These are phyloP conservation scores for Drosophila hamatofila DNA, from an alignment of 2,888 invertebrate species.

Conservation along the genomic window DNA sequence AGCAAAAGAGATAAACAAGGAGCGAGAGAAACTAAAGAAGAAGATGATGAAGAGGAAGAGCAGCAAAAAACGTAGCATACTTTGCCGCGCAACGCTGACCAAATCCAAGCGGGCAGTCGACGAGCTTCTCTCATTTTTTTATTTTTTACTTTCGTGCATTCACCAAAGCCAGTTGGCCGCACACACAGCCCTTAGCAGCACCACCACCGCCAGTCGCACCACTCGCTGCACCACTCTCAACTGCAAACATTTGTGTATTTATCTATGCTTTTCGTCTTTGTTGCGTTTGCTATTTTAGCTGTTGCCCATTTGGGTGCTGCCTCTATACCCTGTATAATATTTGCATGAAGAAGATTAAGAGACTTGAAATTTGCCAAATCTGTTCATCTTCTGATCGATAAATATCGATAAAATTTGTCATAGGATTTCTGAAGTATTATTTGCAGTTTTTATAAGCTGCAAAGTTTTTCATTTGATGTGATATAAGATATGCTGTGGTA, in stretches of 20 bases:
- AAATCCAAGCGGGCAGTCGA: constrained; percentile 31
- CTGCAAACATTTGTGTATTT: constrained; percentile 26
- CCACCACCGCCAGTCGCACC: neutral
- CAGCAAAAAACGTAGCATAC: constrained; percentile 43
- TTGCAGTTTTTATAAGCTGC: too few species aligned
- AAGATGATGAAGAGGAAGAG: neutral
- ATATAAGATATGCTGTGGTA: too few species aligned
- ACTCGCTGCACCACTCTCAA: neutral
- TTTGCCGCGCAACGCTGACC: constrained; percentile 52
- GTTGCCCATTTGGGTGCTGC: constrained; percentile 13
- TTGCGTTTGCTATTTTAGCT: constrained; percentile 19
- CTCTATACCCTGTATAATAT: neutral
- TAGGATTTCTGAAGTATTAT: too few species aligned
- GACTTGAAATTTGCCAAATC: too few species aligned
- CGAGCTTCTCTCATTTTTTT: neutral
- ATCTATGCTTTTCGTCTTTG: constrained; percentile 37
- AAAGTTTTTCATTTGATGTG: too few species aligned
- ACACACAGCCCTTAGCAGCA: constrained; percentile 5
- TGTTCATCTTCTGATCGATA: too few species aligned
- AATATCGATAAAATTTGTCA: too few species aligned
- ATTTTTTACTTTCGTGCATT: constrained; percentile 18
- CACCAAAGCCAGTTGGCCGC: constrained; percentile 17
- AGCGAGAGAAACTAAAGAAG: neutral
- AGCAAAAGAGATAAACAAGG: constrained; percentile 4
- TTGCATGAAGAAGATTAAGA: too few species aligned